phyloP scores from a whole-genome alignment of 2,113 vertebrate genomes.

The Saimiri boliviensis region DNA sequence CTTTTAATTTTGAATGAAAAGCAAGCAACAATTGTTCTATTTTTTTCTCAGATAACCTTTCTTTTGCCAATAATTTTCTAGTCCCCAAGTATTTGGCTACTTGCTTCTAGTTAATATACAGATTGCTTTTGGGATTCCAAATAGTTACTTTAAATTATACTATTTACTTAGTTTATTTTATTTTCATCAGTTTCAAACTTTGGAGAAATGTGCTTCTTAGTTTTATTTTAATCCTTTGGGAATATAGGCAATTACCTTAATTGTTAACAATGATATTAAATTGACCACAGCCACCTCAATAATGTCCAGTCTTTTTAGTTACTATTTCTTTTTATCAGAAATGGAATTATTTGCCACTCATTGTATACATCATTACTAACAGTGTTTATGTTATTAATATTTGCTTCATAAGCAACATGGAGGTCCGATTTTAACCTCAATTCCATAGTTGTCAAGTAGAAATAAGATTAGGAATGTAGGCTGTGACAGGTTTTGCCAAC shows the following conservation, averaged over 20 bases:
- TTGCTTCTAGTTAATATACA: neutral
- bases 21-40: neutral
- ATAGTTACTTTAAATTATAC: neutral
- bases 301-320: neutral
- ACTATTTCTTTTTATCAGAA: conserved; percentile 5
- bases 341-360: neutral
- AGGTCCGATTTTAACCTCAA: neutral
- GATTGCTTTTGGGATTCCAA: neutral
- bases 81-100: neutral
- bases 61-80: neutral
- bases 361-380: neutral
- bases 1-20: neutral
- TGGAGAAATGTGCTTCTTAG: neutral
- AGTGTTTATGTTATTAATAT: neutral
- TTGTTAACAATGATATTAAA: conserved; percentile 61
- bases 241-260: neutral
- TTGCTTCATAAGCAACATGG: neutral
- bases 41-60: neutral
- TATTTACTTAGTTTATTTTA: neutral
- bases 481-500: neutral
- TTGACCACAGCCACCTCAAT: conserved; percentile 22
- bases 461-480: neutral
- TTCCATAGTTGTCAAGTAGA: neutral
- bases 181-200: neutral
- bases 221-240: neutral